These are phyloP conservation scores for Brachypterus glaber DNA, from an alignment of 2,888 invertebrate species.

Conservation along the genomic window DNA sequence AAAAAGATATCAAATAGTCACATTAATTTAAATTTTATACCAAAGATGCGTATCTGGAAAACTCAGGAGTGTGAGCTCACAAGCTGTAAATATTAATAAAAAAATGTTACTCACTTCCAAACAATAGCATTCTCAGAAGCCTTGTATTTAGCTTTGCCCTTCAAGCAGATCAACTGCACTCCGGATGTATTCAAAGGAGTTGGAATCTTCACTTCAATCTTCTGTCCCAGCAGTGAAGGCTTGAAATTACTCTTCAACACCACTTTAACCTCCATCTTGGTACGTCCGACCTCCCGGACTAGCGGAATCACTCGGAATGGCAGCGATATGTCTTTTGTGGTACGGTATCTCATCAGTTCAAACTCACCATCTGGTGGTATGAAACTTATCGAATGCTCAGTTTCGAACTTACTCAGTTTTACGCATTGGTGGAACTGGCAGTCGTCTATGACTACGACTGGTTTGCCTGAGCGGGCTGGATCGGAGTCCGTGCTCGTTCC, in stretches of 20 bases:
- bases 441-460: conserved; percentile 99
- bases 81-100: no score
- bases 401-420: conserved; percentile 98
- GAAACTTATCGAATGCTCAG: conserved; percentile 99
- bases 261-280: conserved; percentile 99
- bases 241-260: conserved; percentile 99
- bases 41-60: not conserved
- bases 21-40: conserved; percentile 1
- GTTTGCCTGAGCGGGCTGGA: conserved; percentile 86
- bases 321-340: conserved; percentile 98
- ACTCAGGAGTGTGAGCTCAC: not conserved
- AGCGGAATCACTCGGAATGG: conserved; percentile 99
- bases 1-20: conserved; percentile 3
- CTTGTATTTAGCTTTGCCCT: conserved; percentile 99
- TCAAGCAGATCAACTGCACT: conserved; percentile 96
- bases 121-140: conserved; percentile 98
- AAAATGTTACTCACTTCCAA: conserved; percentile 64
- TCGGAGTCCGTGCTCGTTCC: conserved; percentile 55
- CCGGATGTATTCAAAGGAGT: conserved; percentile 98
- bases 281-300: conserved; percentile 95
- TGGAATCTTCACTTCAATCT: conserved; percentile 98
- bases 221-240: conserved; percentile 93
- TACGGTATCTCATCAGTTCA: conserved; percentile 98
- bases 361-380: conserved; percentile 99
- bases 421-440: conserved; percentile 99